These are phyloP conservation scores for Trachelus stipa DNA, from an alignment of 2,888 invertebrate genomes.

Conservation along the genomic window DNA sequence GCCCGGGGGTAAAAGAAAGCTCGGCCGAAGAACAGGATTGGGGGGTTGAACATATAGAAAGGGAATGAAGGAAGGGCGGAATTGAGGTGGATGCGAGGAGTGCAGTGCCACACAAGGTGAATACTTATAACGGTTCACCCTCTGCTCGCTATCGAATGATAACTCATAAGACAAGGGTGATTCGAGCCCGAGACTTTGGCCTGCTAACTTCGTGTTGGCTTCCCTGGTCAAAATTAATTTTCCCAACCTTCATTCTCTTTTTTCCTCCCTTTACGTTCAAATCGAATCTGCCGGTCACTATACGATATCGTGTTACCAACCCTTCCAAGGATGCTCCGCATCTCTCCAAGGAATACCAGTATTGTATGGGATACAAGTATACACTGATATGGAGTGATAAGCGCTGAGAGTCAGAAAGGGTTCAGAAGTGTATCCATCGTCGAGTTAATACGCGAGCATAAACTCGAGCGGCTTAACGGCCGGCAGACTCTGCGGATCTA, in stretches of 20 bases:
- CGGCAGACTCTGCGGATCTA: conserved; percentile 32
- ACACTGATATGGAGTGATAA: not conserved
- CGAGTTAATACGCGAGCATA: conserved; percentile 19
- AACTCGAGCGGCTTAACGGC: conserved; percentile 13
- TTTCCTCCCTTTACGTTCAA: not conserved
- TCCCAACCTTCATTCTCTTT: not conserved
- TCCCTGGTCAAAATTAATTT: conserved; percentile 11
- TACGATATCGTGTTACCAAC: not conserved
- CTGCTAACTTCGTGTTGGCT: not conserved
- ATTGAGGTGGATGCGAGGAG: not conserved
- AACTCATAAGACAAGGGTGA: conserved; percentile 13
- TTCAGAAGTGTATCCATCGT: not conserved
- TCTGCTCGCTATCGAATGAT: conserved; percentile 5
- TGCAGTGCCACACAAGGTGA: conserved; percentile 7
- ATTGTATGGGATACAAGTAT: not conserved
- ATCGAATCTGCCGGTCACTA: not conserved
- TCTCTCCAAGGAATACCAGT: not conserved
- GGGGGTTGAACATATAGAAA: too few relatives aligned
- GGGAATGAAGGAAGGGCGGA: not conserved
- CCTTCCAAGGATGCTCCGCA: not conserved
- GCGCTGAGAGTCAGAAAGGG: not conserved
- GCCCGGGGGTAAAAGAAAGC: not conserved
- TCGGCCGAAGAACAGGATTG: not conserved
- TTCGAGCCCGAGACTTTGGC: not conserved
- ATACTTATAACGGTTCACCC: conserved; percentile 10